Conservation (phyloP, 2,888 invertebrate genomes). For the Cyclophora punctaria region DNA sequence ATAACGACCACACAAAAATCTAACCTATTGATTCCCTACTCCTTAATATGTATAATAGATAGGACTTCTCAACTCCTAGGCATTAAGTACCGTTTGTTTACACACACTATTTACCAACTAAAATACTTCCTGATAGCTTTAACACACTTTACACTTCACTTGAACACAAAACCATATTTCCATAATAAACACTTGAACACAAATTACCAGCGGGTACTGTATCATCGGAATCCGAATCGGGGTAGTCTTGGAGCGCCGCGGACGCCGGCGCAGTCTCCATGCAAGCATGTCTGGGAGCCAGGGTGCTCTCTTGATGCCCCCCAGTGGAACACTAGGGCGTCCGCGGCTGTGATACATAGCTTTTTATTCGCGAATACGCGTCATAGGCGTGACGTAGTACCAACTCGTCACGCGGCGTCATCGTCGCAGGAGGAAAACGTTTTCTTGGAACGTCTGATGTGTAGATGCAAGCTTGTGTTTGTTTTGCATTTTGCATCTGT, state of each 20-base stretch:
- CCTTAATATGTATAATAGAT: no score
- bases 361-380: slow-evolving; percentile 53
- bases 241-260: slow-evolving; percentile 34
- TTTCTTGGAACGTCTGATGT: slow-evolving; percentile 51
- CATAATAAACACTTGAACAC: background rate
- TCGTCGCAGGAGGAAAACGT: slow-evolving; percentile 62
- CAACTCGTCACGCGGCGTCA: slow-evolving; percentile 26
- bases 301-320: slow-evolving; percentile 28
- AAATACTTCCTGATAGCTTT: no score
- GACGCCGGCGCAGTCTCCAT: slow-evolving; percentile 52
- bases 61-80: no score
- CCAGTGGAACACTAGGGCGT: slow-evolving; percentile 44
- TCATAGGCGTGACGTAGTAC: slow-evolving; percentile 56
- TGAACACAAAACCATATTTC: background rate
- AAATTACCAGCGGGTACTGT: slow-evolving; percentile 70
- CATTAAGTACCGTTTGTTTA: no score
- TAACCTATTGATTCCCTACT: no score
- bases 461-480: background rate
- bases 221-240: slow-evolving; percentile 49
- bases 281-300: slow-evolving; percentile 67
- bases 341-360: slow-evolving; percentile 38
- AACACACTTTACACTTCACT: slow-evolving; percentile 1
- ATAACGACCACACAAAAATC: no score
- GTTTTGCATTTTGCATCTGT: background rate
- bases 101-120: no score